Evolutionary conservation across 2,888 invertebrate genomes (phyloP).

Genomic region (Hyposoter dolosus): DNA sequence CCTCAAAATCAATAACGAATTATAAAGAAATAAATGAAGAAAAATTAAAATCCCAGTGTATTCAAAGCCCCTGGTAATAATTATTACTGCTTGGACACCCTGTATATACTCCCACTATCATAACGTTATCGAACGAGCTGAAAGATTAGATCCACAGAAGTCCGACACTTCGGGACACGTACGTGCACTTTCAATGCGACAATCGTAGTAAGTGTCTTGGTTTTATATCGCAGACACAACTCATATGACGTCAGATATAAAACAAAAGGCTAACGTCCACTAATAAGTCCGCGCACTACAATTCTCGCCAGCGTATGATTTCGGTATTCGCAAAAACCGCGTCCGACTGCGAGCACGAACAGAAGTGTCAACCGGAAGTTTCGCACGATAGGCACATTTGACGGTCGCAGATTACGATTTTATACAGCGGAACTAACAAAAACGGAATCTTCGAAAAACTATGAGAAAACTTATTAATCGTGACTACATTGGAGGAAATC

Average conservation of each 20-base stretch:
- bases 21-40: background rate
- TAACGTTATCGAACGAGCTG: constrained; percentile 29
- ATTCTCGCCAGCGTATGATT: background rate
- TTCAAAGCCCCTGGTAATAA: background rate
- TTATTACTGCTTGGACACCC: background rate
- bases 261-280: background rate
- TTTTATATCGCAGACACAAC: constrained; percentile 47
- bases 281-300: background rate
- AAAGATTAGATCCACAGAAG: constrained; percentile 37
- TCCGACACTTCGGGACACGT: constrained; percentile 14
- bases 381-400: background rate
- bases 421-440: background rate
- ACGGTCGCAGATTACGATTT: background rate
- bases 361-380: background rate
- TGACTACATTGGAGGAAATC: background rate
- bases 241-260: constrained; percentile 42
- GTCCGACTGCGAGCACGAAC: background rate
- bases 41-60: background rate
- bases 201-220: constrained; percentile 1
- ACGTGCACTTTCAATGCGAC: background rate
- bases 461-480: background rate
- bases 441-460: background rate
- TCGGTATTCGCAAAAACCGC: background rate
- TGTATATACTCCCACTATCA: constrained; percentile 9
- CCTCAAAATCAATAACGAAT: background rate